phyloP scores from a whole-genome alignment of 2,888 invertebrate genomes.

The Entomobrya multifasciata region DNA sequence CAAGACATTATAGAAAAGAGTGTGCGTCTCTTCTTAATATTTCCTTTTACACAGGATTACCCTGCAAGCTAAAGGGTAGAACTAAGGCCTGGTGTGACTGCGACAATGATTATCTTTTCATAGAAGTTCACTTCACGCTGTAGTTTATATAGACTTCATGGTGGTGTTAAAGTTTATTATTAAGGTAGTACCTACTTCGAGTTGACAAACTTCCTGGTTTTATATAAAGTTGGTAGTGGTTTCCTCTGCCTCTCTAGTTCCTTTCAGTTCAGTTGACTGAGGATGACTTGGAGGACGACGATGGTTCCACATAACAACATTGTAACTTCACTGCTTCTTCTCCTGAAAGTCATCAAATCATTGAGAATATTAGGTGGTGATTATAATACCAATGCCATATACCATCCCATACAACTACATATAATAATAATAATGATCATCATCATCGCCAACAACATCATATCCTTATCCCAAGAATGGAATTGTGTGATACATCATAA shows the following conservation, averaged over 20 bases:
- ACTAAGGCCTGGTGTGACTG: not conserved
- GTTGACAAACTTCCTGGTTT: slow-evolving; percentile 56
- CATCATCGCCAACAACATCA: slow-evolving; percentile 1
- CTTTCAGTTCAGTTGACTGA: slow-evolving; percentile 9
- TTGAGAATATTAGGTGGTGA: slow-evolving; percentile 55
- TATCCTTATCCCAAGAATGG: slow-evolving; percentile 7
- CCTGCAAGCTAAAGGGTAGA: not conserved
- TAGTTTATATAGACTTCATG: not conserved
- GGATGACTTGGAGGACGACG: slow-evolving; percentile 26
- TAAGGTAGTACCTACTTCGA: not conserved
- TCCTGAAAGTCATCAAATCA: slow-evolving; percentile 63
- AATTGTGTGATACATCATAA: slow-evolving; percentile 11
- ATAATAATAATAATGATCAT: slow-evolving; percentile 20
- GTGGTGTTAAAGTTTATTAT: not conserved
- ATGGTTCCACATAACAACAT: not conserved
- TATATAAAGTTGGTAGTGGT: slow-evolving; percentile 36
- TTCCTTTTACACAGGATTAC: slow-evolving; percentile 23
- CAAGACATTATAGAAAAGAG: not conserved
- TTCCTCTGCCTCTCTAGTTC: slow-evolving; percentile 6
- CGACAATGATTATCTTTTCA: not conserved
- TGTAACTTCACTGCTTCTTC: slow-evolving; percentile 2
- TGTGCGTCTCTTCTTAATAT: not conserved
- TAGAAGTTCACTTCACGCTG: slow-evolving; percentile 25
- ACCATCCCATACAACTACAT: not conserved
- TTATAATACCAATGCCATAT: slow-evolving; percentile 32